phyloP scores from a whole-genome alignment of 2,888 invertebrate genomes.

The Molorchus minor region DNA sequence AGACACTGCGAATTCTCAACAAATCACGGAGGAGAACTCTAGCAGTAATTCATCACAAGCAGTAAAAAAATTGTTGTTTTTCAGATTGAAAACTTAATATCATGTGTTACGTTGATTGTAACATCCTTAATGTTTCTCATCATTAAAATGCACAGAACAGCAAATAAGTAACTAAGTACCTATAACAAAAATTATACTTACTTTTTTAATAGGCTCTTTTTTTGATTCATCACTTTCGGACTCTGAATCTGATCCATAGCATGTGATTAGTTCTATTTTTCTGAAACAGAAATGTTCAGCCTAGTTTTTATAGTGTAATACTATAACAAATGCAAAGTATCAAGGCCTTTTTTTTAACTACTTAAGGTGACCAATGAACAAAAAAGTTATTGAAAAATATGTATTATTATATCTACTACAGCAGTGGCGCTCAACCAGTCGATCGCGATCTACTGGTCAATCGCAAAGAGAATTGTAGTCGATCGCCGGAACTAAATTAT shows the following conservation, averaged over 20 bases:
- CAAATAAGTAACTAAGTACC: background rate
- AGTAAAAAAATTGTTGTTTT: constrained; percentile 33
- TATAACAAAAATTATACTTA: constrained; percentile 27
- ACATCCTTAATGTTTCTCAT: constrained; percentile 36
- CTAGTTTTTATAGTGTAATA: too few relatives aligned
- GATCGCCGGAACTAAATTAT: too few relatives aligned
- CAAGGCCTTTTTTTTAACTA: too few relatives aligned
- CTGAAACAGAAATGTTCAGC: constrained; percentile 59
- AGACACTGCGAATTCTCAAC: constrained; percentile 59
- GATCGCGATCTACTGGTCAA: too few relatives aligned
- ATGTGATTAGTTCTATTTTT: constrained; percentile 69
- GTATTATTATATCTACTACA: too few relatives aligned
- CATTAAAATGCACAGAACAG: constrained; percentile 28
- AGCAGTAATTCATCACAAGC: constrained; percentile 60
- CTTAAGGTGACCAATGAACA: too few relatives aligned
- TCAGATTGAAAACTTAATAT: constrained; percentile 64
- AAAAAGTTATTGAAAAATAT: too few relatives aligned
- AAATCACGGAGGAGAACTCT: constrained; percentile 54
- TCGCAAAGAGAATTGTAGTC: too few relatives aligned
- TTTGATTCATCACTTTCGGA: constrained; percentile 60
- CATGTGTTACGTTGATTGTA: constrained; percentile 37
- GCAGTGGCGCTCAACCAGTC: too few relatives aligned
- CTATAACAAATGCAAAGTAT: too few relatives aligned
- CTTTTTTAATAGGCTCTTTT: constrained; percentile 36
- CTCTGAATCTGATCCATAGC: constrained; percentile 65